A percentile compares a stretch with the other conserved stretches of the same genome.
Evolutionary conservation across 2,888 invertebrate species (phyloP).

Genomic region (Polydrusus pterygomalis): DNA sequence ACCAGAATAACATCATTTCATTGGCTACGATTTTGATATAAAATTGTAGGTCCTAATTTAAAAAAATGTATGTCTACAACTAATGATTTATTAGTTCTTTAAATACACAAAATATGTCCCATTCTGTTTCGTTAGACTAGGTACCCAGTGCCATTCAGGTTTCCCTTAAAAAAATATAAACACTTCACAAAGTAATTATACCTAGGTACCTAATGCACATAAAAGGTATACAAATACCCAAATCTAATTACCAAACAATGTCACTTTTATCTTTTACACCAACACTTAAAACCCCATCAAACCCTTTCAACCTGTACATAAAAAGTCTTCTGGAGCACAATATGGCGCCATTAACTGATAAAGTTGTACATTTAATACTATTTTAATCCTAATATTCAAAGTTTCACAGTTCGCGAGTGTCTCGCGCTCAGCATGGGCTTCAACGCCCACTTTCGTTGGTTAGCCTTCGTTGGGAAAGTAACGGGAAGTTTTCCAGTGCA

Average conservation of each 20-base stretch:
- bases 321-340: background rate
- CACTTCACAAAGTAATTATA: no score
- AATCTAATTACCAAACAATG: background rate
- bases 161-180: no score
- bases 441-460: conserved; percentile 29
- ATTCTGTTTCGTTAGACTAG: no score
- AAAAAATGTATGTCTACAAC: no score
- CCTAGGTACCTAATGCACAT: no score
- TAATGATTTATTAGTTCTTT: no score
- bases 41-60: no score
- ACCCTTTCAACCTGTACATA: background rate
- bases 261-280: background rate
- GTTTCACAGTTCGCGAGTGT: background rate
- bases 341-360: background rate
- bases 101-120: no score
- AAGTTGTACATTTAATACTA: background rate
- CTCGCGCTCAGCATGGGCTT: background rate
- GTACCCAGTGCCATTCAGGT: no score
- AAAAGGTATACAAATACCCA: background rate
- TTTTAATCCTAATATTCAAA: background rate
- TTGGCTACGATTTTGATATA: no score
- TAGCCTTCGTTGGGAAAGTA: conserved; percentile 45
- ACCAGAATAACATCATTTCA: no score
- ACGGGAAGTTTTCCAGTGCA: conserved; percentile 44
- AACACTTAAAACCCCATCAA: background rate